Evolutionary conservation across 2,797 vertebrate genomes (phyloP).

Genomic region (Linurgus olivaceus): DNA sequence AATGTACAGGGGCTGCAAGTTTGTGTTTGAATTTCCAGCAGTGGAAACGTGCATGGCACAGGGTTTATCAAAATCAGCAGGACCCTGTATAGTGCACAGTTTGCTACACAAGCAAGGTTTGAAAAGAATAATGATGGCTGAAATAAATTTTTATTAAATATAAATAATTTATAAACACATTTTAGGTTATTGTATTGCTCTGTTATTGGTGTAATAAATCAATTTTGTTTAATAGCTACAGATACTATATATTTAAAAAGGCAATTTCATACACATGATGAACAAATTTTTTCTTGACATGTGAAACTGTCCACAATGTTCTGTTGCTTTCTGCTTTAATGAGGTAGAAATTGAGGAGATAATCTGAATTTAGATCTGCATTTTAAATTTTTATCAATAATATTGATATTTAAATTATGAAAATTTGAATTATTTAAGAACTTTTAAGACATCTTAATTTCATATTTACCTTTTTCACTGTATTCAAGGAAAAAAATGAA

Average conservation of each 20-base stretch:
- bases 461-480: not conserved
- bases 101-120: not conserved
- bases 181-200: not conserved
- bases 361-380: not conserved
- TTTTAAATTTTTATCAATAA: not conserved
- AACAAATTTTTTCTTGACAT: not conserved
- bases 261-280: not conserved
- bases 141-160: not conserved
- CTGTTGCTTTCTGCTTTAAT: not conserved
- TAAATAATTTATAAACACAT: not conserved
- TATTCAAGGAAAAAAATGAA: not conserved
- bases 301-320: not conserved
- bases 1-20: not conserved
- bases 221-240: not conserved
- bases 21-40: not conserved
- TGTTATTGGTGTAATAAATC: not conserved
- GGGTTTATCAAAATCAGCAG: not conserved
- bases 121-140: not conserved
- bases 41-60: fast-evolving
- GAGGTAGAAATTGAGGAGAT: not conserved
- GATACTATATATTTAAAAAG: not conserved
- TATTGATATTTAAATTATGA: not conserved
- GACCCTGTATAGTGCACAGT: fast-evolving
- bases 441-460: not conserved
- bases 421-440: not conserved